Conservation (phyloP, 2,797 vertebrate genomes). For the Melanotaenia parkinsoni region DNA sequence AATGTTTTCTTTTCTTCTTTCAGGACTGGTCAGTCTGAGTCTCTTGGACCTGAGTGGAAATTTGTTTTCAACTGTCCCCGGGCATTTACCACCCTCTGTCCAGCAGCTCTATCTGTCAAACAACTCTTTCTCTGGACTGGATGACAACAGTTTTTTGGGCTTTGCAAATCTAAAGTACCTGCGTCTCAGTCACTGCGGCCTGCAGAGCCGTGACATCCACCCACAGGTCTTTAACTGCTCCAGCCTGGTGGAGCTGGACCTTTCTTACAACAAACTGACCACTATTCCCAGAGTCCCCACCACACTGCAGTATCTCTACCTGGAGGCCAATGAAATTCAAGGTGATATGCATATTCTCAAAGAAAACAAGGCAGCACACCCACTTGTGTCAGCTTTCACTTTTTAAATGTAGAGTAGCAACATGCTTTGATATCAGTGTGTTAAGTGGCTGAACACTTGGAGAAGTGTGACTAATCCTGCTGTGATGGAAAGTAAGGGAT, state of each 20-base stretch:
- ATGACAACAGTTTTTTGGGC: constrained; percentile 68
- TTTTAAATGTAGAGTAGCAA: constrained; percentile 3
- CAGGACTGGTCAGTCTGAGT: constrained; percentile 76
- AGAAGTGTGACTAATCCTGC: constrained; percentile 13
- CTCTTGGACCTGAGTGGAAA: constrained; percentile 82
- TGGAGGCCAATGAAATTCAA: constrained; percentile 83
- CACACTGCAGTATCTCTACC: constrained; percentile 82
- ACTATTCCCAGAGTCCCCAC: constrained; percentile 74
- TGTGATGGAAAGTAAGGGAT: constrained; percentile 29
- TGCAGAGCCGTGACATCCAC: constrained; percentile 62
- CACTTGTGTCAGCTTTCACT: neutral
- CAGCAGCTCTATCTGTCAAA: constrained; percentile 85
- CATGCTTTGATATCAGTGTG: neutral
- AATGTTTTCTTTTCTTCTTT: constrained; percentile 10
- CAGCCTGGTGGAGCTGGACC: constrained; percentile 84
- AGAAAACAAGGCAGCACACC: constrained; percentile 3
- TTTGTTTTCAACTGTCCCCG: constrained; percentile 72
- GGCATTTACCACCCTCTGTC: constrained; percentile 75
- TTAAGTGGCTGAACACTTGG: constrained; percentile 16
- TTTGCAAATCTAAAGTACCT: constrained; percentile 75
- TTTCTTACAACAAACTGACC: constrained; percentile 82
- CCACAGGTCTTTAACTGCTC: constrained; percentile 75
- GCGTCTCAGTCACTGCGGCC: constrained; percentile 75
- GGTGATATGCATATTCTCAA: constrained; percentile 64
- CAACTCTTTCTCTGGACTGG: constrained; percentile 73